Evolutionary conservation across 1,140 invertebrate genomes (phyloP).

Genomic region (Oscheius sp.): DNA sequence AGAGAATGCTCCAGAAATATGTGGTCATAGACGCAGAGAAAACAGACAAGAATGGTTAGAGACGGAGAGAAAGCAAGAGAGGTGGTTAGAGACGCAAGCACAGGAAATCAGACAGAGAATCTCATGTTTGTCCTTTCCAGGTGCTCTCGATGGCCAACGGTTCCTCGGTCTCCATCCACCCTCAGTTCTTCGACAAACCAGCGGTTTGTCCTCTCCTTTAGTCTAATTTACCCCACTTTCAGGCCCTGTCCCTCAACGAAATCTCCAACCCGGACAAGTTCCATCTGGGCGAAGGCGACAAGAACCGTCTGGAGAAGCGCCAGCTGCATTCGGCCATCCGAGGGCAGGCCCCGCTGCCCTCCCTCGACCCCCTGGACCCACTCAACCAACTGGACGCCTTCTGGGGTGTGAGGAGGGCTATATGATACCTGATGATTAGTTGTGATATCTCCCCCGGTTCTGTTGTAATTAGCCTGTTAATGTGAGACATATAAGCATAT

Average conservation of each 20-base stretch:
- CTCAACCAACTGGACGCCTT: conserved; percentile 16
- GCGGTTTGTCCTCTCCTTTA: no score
- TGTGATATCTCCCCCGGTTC: no score
- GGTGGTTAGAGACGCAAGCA: no score
- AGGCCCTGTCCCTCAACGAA: neutral
- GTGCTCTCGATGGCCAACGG: neutral
- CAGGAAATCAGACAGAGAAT: no score
- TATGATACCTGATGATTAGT: no score
- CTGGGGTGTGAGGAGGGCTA: conserved; percentile 6
- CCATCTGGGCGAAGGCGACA: conserved; percentile 2
- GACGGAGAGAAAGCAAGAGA: no score
- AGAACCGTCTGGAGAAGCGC: neutral
- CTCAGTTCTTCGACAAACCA: neutral
- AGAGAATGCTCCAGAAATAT: no score
- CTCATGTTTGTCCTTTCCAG: neutral
- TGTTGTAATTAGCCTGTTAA: no score
- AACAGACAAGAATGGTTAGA: no score
- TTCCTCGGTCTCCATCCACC: neutral
- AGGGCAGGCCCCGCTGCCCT: neutral
- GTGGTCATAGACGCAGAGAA: no score
- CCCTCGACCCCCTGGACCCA: neutral
- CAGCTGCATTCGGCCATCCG: conserved; percentile 8
- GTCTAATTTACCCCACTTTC: no score
- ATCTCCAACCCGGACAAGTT: neutral
- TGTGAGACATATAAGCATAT: no score